Base-by-base conservation (phyloP, 1,140 invertebrate species). In the Trachelipus rathkii region DNA sequence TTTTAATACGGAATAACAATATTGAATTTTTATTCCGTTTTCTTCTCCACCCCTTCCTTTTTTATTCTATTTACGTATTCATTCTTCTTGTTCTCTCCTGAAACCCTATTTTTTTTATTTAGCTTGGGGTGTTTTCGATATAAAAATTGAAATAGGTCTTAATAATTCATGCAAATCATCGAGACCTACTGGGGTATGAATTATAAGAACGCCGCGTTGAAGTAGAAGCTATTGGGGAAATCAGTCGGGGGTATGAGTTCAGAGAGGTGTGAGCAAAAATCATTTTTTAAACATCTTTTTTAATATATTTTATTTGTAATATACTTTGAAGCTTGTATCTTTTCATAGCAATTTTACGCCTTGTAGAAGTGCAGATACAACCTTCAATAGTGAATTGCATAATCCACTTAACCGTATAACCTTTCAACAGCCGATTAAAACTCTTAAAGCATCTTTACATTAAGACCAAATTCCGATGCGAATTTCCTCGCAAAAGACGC, bases 71-170 rank as follows among this genome's bases (percentile, higher is more conserved):
- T n/a, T n/a, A n/a, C n/a, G n/a, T n/a, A n/a, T n/a, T n/a, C n/a
- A n/a, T n/a, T n/a, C n/a, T n/a, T n/a, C n/a, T n/a, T n/a, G n/a
- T n/a, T n/a, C n/a, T n/a, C n/a, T n/a, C n/a, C n/a, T n/a, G n/a
- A n/a, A n/a, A n/a, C n/a, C n/a, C 33, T 33, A 3, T n/a, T n/a
- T n/a, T n/a, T n/a, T n/a, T n/a, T n/a, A n/a, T 33, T 33, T 33
- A 33, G 33, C 33, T 33, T 33, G 33, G 33, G 33, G 33, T 33
- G 33, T 33, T 15, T 19, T 13, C 11, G 50, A 60, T 60, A 60
- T 60, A 60, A 60, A 60, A 60, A 60, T 60, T 60, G 50, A 60
- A 60, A 60, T 60, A 60, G 50, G 50, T 60, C 50, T 60, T 60
- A 60, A 60, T 60, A 60, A 60, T 60, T 60, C 19, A 60, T 60